phyloP scores from a whole-genome alignment of 2,888 invertebrate genomes.

The Arge pagana region DNA sequence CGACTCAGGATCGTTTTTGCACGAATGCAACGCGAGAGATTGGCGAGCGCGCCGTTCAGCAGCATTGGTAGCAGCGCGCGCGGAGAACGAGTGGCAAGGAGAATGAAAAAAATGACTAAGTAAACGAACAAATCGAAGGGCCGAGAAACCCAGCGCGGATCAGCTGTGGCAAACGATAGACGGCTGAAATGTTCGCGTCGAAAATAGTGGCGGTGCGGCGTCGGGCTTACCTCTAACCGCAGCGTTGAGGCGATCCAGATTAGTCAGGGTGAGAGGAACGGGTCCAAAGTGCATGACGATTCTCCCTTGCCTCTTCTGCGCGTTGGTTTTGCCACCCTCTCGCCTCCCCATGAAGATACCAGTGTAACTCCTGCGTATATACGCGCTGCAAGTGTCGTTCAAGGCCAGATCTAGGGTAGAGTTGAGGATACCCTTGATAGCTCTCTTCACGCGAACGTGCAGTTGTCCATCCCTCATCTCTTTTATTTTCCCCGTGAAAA shows the following conservation, averaged over 20 bases:
- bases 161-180: too few relatives aligned
- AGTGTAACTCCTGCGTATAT: constrained; percentile 51
- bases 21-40: too few relatives aligned
- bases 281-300: constrained; percentile 54
- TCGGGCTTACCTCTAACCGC: constrained; percentile 52
- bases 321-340: constrained; percentile 21
- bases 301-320: too few relatives aligned
- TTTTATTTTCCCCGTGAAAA: constrained; percentile 54
- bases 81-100: too few relatives aligned
- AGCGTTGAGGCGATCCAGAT: constrained; percentile 56
- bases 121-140: too few relatives aligned
- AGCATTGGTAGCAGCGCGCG: too few relatives aligned
- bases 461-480: constrained; percentile 40
- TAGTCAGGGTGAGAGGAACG: constrained; percentile 53
- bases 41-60: too few relatives aligned
- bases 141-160: too few relatives aligned
- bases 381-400: constrained; percentile 49
- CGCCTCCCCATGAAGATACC: constrained; percentile 52
- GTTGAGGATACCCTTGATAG: constrained; percentile 49
- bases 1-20: too few relatives aligned
- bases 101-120: too few relatives aligned
- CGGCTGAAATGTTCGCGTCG: background rate
- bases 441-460: constrained; percentile 49
- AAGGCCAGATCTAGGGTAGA: constrained; percentile 42
- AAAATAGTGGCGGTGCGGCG: too few relatives aligned